These are phyloP conservation scores for Cheilosia vernalis DNA, from an alignment of 2,888 invertebrate genomes.

Conservation along the genomic window DNA sequence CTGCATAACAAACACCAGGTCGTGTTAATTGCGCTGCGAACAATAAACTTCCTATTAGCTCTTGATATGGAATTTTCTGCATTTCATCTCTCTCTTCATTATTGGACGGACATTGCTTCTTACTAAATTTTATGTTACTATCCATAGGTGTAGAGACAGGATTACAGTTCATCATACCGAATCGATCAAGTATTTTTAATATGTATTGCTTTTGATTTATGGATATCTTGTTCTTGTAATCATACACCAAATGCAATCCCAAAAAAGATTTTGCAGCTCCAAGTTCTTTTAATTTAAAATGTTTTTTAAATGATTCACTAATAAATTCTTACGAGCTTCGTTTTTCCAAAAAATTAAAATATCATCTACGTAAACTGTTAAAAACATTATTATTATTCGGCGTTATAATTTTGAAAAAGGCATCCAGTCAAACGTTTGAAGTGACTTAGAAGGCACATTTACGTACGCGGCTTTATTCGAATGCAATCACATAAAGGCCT, in stretches of 20 bases:
- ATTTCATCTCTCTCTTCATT: neutral
- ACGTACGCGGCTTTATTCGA: too few species aligned
- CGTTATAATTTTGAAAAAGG: too few species aligned
- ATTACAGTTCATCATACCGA: neutral
- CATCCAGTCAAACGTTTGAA: too few species aligned
- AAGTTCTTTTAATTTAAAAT: neutral
- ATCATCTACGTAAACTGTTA: neutral
- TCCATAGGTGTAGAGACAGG: too few species aligned
- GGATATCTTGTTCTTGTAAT: neutral
- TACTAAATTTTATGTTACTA: neutral
- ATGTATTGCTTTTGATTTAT: conserved; percentile 1
- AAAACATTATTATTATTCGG: too few species aligned
- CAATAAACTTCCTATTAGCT: neutral
- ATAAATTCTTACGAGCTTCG: neutral
- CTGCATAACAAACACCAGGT: neutral
- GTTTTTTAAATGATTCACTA: neutral
- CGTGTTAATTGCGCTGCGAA: neutral
- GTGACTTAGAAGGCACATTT: too few species aligned
- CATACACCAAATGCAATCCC: neutral
- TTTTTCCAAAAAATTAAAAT: neutral
- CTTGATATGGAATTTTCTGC: neutral
- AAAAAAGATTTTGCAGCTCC: neutral
- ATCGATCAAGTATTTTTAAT: neutral
- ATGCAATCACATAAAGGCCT: too few species aligned
- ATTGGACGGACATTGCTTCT: neutral